Evolutionary conservation across 2,888 invertebrate genomes (phyloP), one percentile per base, ranked within the genome.

Genomic region (Troides helena): DNA sequence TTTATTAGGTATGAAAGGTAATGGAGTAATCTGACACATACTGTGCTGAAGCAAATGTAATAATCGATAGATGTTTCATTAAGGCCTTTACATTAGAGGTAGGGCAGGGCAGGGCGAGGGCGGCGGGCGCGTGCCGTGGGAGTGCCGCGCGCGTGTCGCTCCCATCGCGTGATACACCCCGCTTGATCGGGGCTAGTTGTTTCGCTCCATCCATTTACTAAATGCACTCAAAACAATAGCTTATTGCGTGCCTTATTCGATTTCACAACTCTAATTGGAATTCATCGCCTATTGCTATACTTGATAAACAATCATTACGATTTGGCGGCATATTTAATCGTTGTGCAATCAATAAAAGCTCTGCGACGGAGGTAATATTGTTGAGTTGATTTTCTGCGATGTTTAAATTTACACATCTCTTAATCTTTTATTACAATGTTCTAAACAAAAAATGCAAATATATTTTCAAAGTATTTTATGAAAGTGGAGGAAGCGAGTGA

Each of bases 111-210:
- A 77, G 81, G 81, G 80, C 76, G 75, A 77, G 72, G 77, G 76
- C 72, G 72, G 79, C 84, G 82, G 75, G 79, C 89, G 87, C 87
- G 89, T 88, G 89, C 72, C 90, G 93, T 93, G 93, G 92, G 93
- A 92, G 92, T 91, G 90, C 86, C 88, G 81, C 73, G 81, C 91
- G 90, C 92, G 92, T 90, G 92, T 87, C 89, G 87, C 89, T 93
- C 91, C 90, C 93, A 92, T 90, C 89, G 90, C 88, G 88, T 87
- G 88, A 85, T 82, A 80, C 81, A 80, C 85, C 84, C 86, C 78
- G 84, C 81, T 85, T 85, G 86, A 85, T 85, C 78, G 74, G 74
- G 75, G 71, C 73, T 80, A 81, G 64, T 81, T 77, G 77, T 70
- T 72, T 73, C 71, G 72, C 64, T 70, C 23, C 80, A 76, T 80